Evolutionary conservation across 2,797 vertebrate species (phyloP).

Genomic region (Xenops minutus): DNA sequence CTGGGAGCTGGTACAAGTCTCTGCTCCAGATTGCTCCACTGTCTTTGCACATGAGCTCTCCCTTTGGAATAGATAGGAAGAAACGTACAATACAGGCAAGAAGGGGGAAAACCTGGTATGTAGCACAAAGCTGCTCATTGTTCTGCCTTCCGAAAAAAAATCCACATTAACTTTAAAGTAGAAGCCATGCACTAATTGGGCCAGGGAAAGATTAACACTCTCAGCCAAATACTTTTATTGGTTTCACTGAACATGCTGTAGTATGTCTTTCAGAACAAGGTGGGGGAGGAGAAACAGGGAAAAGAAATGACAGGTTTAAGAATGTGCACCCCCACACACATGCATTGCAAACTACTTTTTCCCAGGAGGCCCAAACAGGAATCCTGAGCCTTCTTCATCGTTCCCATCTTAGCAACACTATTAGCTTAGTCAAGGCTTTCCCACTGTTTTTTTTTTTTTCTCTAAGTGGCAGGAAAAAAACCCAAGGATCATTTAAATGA

Average conservation of each 20-base stretch:
- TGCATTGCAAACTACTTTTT: constrained; percentile 12
- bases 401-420: background rate
- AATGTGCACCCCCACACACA: background rate
- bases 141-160: background rate
- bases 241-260: constrained; percentile 7
- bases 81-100: constrained; percentile 26
- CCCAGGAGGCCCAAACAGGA: constrained; percentile 23
- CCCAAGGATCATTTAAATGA: constrained; percentile 52
- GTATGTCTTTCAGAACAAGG: background rate
- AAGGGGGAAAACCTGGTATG: constrained; percentile 31
- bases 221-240: constrained; percentile 24
- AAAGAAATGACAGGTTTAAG: constrained; percentile 10
- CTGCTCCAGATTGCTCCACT: background rate
- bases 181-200: constrained; percentile 52
- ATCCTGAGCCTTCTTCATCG: constrained; percentile 36
- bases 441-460: background rate
- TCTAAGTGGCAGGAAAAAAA: background rate
- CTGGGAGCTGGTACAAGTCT: background rate
- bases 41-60: constrained; percentile 29
- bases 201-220: constrained; percentile 46
- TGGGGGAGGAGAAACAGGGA: background rate
- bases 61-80: constrained; percentile 63
- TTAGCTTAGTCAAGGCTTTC: constrained; percentile 31
- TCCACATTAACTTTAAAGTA: background rate
- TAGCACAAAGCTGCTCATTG: constrained; percentile 43